Evolutionary conservation across 2,113 vertebrate species (phyloP).

Genomic region (Neotragus pygmaeus): DNA sequence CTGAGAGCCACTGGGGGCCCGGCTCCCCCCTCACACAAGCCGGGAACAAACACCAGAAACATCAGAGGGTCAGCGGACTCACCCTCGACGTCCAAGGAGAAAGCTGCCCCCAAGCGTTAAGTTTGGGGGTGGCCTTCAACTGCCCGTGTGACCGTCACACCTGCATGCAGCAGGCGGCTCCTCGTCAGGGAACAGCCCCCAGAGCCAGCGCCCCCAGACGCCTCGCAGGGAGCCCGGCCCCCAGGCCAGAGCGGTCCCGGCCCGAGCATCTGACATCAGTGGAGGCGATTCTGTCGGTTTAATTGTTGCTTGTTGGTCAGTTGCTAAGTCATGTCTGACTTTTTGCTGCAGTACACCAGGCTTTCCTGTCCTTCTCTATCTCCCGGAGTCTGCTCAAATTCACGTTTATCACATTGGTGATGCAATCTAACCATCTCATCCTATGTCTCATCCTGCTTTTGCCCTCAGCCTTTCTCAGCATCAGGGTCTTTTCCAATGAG

Average conservation of each 20-base stretch:
- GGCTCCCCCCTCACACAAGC: background rate
- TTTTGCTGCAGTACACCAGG: background rate
- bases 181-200: background rate
- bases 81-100: rapidly evolving
- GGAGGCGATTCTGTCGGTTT: too few species aligned
- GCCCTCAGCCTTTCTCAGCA: background rate
- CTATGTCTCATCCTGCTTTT: background rate
- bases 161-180: rapidly evolving
- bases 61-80: rapidly evolving
- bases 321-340: background rate
- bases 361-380: background rate
- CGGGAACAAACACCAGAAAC: too few species aligned
- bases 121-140: too few species aligned
- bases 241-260: background rate
- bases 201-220: background rate
- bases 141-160: background rate
- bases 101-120: background rate
- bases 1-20: background rate
- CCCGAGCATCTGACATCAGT: background rate
- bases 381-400: background rate
- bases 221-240: rapidly evolving
- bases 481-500: background rate
- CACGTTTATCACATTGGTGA: background rate
- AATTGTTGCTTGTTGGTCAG: background rate
- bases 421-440: background rate